Conservation (phyloP, 2,797 vertebrate species). For the Telmatherina bonti region DNA sequence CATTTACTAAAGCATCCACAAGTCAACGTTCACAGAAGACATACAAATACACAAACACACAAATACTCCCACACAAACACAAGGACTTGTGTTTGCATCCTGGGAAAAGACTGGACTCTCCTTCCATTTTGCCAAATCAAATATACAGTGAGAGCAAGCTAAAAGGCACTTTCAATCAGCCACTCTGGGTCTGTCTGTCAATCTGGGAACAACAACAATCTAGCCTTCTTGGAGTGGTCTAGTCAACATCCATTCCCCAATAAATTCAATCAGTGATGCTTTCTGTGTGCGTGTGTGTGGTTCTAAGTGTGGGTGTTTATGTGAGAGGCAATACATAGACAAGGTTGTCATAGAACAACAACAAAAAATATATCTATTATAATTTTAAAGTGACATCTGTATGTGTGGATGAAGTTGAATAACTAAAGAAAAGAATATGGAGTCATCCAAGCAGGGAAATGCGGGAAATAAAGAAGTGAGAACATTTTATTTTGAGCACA, state of each 20-base stretch:
- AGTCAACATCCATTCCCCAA: constrained; percentile 84
- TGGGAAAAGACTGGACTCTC: constrained; percentile 82
- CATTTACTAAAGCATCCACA: constrained; percentile 74
- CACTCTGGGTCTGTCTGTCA: constrained; percentile 81
- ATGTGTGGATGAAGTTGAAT: constrained; percentile 46
- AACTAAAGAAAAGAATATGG: constrained; percentile 35
- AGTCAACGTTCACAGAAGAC: constrained; percentile 48
- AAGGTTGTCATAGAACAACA: constrained; percentile 44
- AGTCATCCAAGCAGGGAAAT: constrained; percentile 23
- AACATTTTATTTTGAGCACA: constrained; percentile 34
- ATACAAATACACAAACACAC: constrained; percentile 62
- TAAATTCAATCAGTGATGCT: constrained; percentile 83
- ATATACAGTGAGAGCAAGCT: constrained; percentile 85
- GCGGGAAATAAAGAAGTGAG: constrained; percentile 28
- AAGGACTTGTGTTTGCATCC: constrained; percentile 75
- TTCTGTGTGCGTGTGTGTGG: constrained; percentile 51
- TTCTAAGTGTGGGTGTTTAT: constrained; percentile 28
- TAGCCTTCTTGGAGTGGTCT: constrained; percentile 81
- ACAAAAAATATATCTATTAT: constrained; percentile 52
- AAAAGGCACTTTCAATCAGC: constrained; percentile 86
- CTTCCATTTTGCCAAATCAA: constrained; percentile 85
- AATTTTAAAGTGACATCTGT: constrained; percentile 56
- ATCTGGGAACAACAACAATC: constrained; percentile 84
- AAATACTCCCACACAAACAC: constrained; percentile 69
- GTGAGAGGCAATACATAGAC: constrained; percentile 35